Percentiles rank a stretch among this genome's conserved stretches.
Conservation (phyloP, 2,888 invertebrate genomes). For the Drosophila mulleri region DNA sequence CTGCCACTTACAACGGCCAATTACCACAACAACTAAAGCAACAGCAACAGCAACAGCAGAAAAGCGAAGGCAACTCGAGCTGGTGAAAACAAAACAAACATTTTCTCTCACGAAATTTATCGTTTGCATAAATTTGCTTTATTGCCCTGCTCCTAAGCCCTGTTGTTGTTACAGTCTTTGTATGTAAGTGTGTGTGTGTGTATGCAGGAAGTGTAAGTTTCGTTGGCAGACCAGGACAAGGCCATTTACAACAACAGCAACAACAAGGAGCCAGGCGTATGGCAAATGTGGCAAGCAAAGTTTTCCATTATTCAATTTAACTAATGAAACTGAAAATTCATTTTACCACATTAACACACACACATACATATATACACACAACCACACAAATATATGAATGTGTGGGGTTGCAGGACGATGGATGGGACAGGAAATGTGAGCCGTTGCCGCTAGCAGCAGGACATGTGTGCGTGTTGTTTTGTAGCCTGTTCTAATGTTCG, state of each 20-base stretch:
- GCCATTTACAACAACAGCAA: conserved; percentile 42
- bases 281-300: conserved; percentile 77
- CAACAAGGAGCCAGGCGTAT: conserved; percentile 38
- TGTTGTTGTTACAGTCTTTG: conserved; percentile 32
- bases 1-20: conserved; percentile 43
- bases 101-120: conserved; percentile 81
- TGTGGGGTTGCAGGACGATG: conserved; percentile 28
- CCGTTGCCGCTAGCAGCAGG: conserved; percentile 61
- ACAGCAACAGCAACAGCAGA: conserved; percentile 14
- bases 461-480: conserved; percentile 76
- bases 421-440: conserved; percentile 71
- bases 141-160: conserved; percentile 64
- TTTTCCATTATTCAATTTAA: conserved; percentile 84
- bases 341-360: conserved; percentile 81
- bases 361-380: conserved; percentile 44
- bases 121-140: conserved; percentile 84
- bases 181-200: conserved; percentile 28
- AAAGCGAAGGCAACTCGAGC: conserved; percentile 25
- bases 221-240: conserved; percentile 66
- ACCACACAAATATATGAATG: neutral
- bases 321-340: conserved; percentile 84
- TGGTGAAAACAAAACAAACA: conserved; percentile 77
- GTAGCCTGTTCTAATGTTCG: conserved; percentile 33
- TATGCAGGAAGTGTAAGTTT: conserved; percentile 77
- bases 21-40: conserved; percentile 23